Conservation (phyloP, 2,113 vertebrate species). For the Podocnemis expansa region DNA sequence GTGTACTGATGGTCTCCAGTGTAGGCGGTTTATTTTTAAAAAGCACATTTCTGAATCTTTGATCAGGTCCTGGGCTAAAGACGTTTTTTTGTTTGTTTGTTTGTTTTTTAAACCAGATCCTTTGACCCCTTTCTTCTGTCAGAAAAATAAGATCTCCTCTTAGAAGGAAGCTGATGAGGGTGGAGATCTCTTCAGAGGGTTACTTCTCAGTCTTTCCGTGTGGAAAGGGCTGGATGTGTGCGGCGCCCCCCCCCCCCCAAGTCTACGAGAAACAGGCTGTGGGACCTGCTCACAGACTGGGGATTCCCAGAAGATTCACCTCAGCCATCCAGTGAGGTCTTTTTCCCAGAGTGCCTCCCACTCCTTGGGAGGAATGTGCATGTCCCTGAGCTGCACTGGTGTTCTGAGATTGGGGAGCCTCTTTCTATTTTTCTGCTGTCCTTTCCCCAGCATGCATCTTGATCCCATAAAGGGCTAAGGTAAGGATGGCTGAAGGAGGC, state of each 20-base stretch:
- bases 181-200: not conserved
- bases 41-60: not conserved
- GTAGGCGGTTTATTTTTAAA: not conserved
- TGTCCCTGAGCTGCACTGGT: accelerated
- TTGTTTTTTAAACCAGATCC: too few relatives aligned
- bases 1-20: not conserved
- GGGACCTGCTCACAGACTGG: not conserved
- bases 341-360: not conserved
- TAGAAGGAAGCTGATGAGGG: not conserved
- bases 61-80: not conserved
- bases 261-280: not conserved
- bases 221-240: not conserved
- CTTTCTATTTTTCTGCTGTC: not conserved
- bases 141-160: not conserved
- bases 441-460: not conserved
- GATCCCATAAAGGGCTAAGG: not conserved
- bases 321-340: not conserved
- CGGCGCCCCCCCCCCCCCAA: not conserved
- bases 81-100: too few relatives aligned
- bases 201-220: not conserved
- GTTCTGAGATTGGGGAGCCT: not conserved
- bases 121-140: not conserved
- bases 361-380: not conserved
- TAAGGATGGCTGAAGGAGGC: not conserved
- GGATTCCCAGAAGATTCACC: not conserved